Base-by-base conservation (phyloP, 2,797 vertebrate species). In the Vultur gryphus region DNA sequence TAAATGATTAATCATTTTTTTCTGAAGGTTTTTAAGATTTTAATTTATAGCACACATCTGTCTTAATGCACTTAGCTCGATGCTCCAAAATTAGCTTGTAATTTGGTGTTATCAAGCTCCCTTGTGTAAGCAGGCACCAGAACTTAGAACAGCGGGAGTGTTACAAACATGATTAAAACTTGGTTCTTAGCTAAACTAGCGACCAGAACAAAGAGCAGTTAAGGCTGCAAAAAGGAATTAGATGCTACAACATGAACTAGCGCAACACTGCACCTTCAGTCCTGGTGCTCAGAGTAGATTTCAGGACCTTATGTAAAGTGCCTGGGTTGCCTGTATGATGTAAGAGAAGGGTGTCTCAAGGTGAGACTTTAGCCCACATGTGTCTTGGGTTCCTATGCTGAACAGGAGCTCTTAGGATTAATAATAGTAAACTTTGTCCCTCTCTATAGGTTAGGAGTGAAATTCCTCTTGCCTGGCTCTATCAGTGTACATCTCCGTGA, bases 1-100 rank as follows among this genome's bases (percentile, higher is more conserved):
- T 91, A 95, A 95, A 66, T 65, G 84, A 87, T 95, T 95, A 84
- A 92, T 94, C 16, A 37, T 62, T 92, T 93, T 94, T 96, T 95
- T 41, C 62, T 62, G 79, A 84, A 95, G 54, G n/a, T 62, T 97
- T 97, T 95, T 24, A 89, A 94, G 91, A 86, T 89, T 97, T 94
- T 95, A 85, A 91, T 95, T 95, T 95, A 78, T 70, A 81, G 52
- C 76, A 80, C 59, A 62, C 80, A 90, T 71, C 93, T 96, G 83
- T 77, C 95, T 93, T 72, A 88, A 69, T 82, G 90, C 75, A 86
- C 87, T 95, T 95, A 86, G 61, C 83, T 94, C 5, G 17, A 43
- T 96, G 90, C 89, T 96, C 76, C 80, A 94, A 94, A 97, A 96
- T 96, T 92, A 96, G 78, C 81, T 79, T 78, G 89, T 94, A 94